These are phyloP conservation scores for Charanyca ferruginea DNA, from an alignment of 2,888 invertebrate genomes.

Conservation along the genomic window DNA sequence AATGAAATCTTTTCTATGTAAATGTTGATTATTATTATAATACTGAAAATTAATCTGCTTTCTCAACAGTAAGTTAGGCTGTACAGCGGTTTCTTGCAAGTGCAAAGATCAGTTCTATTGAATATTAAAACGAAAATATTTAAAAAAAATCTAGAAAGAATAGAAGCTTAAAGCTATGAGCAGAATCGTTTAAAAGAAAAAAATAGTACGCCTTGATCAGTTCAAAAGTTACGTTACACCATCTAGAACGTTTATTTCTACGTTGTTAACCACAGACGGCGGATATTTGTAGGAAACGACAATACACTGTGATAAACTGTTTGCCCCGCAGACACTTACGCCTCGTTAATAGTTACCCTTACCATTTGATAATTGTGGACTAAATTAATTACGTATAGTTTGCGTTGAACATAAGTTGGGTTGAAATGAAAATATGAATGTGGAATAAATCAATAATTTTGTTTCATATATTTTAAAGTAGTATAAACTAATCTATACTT, in stretches of 20 bases:
- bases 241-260: slow-evolving; percentile 50
- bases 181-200: too few relatives aligned
- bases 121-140: too few relatives aligned
- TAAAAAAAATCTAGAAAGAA: too few relatives aligned
- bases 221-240: not conserved
- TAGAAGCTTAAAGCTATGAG: too few relatives aligned
- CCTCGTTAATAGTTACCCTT: slow-evolving; percentile 40
- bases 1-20: too few relatives aligned
- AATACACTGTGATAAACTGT: slow-evolving; percentile 72
- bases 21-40: too few relatives aligned
- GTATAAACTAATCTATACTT: too few relatives aligned
- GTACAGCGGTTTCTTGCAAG: too few relatives aligned
- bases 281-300: slow-evolving; percentile 73
- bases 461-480: not conserved
- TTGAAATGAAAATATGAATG: not conserved
- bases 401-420: not conserved
- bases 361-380: slow-evolving; percentile 38
- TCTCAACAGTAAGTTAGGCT: too few relatives aligned
- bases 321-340: slow-evolving; percentile 58
- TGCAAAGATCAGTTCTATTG: too few relatives aligned
- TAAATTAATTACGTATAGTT: slow-evolving; percentile 19
- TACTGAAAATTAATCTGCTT: too few relatives aligned
- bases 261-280: slow-evolving; percentile 62
- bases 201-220: too few relatives aligned
- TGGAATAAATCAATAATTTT: not conserved